Base-by-base conservation (phyloP, 2,113 vertebrate species). In the Leucoraja erinaceus region DNA sequence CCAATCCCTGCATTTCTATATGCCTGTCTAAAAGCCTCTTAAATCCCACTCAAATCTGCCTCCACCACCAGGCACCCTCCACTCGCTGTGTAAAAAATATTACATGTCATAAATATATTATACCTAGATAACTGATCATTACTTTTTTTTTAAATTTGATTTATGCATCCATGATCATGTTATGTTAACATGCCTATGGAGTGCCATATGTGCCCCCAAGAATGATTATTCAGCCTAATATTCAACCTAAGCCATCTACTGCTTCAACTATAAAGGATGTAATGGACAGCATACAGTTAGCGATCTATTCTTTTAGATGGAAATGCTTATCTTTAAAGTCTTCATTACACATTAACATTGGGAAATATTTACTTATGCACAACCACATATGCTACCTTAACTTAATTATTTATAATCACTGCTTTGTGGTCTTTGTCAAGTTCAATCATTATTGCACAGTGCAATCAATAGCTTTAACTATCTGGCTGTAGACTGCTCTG, bases 311-410 rank as follows among this genome's bases (percentile, higher is more conserved):
- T 47, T 72, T 72, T 91, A 38, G 1, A 70, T 28, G 14, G 72
- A 91, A 90, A 72, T 63, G 56, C 61, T 63, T 63, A 88, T 61
- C 28, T 88, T 88, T 63, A 63, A 86, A 63, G 83, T 63, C 28
- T 88, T 88, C 59, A 88, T 66, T 88, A 59, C 59, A 88, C 28
- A 88, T 63, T 88, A 88, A 14, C 83, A 63, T 63, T 88, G 59
- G 31, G 59, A 7, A 63, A 63, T 88, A 88, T 63, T 88, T 63
- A 63, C 56, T 63, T 31, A 88, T 16, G n/a, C 83, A 66, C 83
- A 31, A 6, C 59, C 83, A 63, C 83, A 88, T 59, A 63, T 88
- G 59, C 18, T 33, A 33, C n/a, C 63, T 88, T 88, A 63, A 88
- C 31, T 63, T 63, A 56, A 88, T 88, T 31, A 88, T 63, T 88